Conservation (phyloP, 1,140 invertebrate genomes). For the Drosophila nigrodunni region DNA sequence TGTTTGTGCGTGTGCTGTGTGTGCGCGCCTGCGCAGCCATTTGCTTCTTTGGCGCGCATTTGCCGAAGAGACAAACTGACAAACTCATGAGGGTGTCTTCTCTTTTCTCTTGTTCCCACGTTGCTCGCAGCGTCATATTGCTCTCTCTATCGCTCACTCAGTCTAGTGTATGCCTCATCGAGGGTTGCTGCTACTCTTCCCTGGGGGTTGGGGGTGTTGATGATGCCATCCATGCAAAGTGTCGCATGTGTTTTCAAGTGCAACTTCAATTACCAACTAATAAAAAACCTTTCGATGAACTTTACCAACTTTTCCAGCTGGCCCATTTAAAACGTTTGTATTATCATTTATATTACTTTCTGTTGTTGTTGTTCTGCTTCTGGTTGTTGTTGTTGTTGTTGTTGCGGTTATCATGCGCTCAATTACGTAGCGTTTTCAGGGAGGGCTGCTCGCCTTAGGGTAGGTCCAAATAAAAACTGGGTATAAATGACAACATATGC, state of each 20-base stretch:
- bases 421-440: slow-evolving; percentile 33
- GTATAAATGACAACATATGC: slow-evolving; percentile 9
- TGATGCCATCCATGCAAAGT: slow-evolving; percentile 51
- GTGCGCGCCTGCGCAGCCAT: slow-evolving; percentile 54
- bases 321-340: slow-evolving; percentile 21
- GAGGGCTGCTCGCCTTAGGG: slow-evolving; percentile 24
- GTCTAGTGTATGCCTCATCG: background rate
- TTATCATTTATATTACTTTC: slow-evolving; percentile 25
- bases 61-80: slow-evolving; percentile 6
- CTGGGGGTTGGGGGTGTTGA: slow-evolving; percentile 51
- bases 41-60: slow-evolving; percentile 73
- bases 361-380: background rate
- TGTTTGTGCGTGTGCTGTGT: slow-evolving; percentile 22
- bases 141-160: background rate
- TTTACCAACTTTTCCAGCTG: slow-evolving; percentile 36
- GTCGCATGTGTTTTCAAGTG: slow-evolving; percentile 81
- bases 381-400: slow-evolving; percentile 8
- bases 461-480: slow-evolving; percentile 22
- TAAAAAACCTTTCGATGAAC: slow-evolving; percentile 14
- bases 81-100: slow-evolving; percentile 64
- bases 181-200: slow-evolving; percentile 12
- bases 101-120: slow-evolving; percentile 38
- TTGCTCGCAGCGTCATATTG: slow-evolving; percentile 3
- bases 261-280: slow-evolving; percentile 67
- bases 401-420: slow-evolving; percentile 50